Conservation (phyloP, 2,113 vertebrate genomes). For the Brachyhypopomus gauderio region DNA sequence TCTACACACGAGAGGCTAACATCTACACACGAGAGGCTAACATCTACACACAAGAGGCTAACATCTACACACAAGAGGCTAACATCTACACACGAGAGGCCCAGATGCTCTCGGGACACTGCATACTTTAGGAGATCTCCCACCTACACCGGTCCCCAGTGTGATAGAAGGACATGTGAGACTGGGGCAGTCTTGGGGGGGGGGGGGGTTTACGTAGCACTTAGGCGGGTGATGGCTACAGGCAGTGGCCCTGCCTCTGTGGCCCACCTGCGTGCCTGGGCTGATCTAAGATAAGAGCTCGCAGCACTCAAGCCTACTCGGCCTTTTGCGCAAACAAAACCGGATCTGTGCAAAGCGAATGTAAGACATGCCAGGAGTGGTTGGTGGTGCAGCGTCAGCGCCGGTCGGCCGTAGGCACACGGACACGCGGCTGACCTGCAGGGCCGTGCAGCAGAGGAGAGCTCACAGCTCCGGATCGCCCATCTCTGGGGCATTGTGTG, state of each 20-base stretch:
- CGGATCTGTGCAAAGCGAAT: not conserved
- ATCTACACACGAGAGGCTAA: no score
- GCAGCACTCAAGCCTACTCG: no score
- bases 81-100: not conserved
- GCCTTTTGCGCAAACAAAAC: not conserved
- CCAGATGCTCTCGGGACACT: slow-evolving; percentile 9
- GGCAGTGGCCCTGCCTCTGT: slow-evolving; percentile 10
- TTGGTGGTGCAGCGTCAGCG: no score
- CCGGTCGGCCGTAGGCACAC: no score
- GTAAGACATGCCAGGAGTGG: not conserved
- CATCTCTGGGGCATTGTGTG: slow-evolving; percentile 10
- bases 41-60: no score
- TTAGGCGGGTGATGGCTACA: slow-evolving; percentile 1
- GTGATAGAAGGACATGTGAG: slow-evolving; percentile 17
- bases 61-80: no score
- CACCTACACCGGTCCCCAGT: slow-evolving; percentile 15
- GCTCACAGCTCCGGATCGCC: not conserved
- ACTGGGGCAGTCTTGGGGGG: not conserved
- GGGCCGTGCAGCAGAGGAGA: not conserved
- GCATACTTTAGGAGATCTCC: slow-evolving; percentile 7
- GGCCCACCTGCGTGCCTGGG: not conserved
- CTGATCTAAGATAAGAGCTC: slow-evolving; percentile 20
- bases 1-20: no score
- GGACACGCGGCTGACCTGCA: not conserved
- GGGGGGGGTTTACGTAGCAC: slow-evolving; percentile 6